A percentile compares a stretch with the other conserved stretches of the same genome.
Evolutionary conservation across 1,140 invertebrate genomes (phyloP).

Genomic region (Drosophila cardini): DNA sequence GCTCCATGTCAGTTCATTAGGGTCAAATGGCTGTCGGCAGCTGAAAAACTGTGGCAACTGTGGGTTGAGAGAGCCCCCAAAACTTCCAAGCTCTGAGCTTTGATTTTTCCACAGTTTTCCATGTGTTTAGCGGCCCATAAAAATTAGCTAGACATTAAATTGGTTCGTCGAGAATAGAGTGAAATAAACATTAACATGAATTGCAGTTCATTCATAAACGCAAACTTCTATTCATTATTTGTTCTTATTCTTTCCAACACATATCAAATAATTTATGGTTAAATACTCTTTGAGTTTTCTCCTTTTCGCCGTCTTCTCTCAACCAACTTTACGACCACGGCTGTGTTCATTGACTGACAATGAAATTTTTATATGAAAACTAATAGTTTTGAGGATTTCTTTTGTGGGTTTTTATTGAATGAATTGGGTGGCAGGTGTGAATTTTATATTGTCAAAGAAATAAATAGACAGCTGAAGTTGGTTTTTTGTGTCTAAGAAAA

Average conservation of each 20-base stretch:
- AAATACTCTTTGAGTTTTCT: not conserved
- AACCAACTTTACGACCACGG: not conserved
- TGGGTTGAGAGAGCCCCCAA: conserved; percentile 29
- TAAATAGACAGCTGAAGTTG: not conserved
- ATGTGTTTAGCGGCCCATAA: conserved; percentile 68
- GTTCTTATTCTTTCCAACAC: not conserved
- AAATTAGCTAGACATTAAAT: conserved; percentile 76
- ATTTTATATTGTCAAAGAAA: conserved; percentile 7
- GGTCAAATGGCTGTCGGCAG: conserved; percentile 59
- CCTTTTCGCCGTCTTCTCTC: not conserved
- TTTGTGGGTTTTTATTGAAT: not conserved
- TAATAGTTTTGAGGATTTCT: not conserved
- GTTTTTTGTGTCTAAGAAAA: not conserved
- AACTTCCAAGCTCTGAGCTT: conserved; percentile 7
- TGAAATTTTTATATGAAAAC: conserved; percentile 22
- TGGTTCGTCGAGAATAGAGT: conserved; percentile 46
- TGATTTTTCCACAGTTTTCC: conserved; percentile 34
- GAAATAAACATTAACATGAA: conserved; percentile 67
- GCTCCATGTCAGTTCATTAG: conserved; percentile 76
- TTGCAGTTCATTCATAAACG: conserved; percentile 73
- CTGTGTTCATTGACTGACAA: conserved; percentile 9
- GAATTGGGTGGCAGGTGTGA: conserved; percentile 13
- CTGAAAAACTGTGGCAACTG: conserved; percentile 36
- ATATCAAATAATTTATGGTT: conserved; percentile 6
- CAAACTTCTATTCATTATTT: conserved; percentile 9